phyloP scores from a whole-genome alignment of 2,888 invertebrate genomes.

The Apotomis turbidana region DNA sequence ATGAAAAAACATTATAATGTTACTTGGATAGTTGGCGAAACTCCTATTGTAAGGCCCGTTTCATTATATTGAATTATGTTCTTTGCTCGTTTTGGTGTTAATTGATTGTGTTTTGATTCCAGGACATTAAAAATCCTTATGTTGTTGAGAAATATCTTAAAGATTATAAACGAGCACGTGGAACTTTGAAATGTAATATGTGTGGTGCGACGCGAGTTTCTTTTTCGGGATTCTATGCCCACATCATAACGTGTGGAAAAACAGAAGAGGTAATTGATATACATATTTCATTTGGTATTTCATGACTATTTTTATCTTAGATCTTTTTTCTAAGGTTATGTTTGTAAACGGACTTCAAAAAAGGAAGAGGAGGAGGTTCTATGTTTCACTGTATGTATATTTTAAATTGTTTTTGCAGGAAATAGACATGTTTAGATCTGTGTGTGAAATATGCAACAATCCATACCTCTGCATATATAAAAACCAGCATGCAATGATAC shows the following conservation, averaged over 20 bases:
- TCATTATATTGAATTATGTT: background rate
- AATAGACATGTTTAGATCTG: conserved; percentile 70
- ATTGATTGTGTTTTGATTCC: conserved; percentile 47
- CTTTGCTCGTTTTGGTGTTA: background rate
- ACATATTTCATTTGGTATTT: background rate
- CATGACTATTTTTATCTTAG: too few species aligned
- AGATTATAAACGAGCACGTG: conserved; percentile 68
- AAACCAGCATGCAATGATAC: conserved; percentile 81
- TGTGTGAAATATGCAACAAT: conserved; percentile 81
- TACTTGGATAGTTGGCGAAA: conserved; percentile 63
- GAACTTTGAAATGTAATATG: conserved; percentile 78
- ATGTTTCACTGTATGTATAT: too few species aligned
- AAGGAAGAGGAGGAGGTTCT: too few species aligned
- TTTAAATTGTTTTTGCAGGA: conserved; percentile 63
- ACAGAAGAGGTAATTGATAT: conserved; percentile 70
- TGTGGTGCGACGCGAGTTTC: conserved; percentile 81
- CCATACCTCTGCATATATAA: conserved; percentile 82
- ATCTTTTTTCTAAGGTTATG: too few species aligned
- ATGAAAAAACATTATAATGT: conserved; percentile 67
- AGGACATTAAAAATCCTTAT: conserved; percentile 81
- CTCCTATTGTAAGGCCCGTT: conserved; percentile 61
- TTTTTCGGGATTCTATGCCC: conserved; percentile 84
- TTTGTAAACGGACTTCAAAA: too few species aligned
- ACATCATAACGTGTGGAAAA: conserved; percentile 85
- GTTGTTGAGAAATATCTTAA: conserved; percentile 72